phyloP scores from a whole-genome alignment of 2,797 vertebrate species.

The Myotis findleyi region DNA sequence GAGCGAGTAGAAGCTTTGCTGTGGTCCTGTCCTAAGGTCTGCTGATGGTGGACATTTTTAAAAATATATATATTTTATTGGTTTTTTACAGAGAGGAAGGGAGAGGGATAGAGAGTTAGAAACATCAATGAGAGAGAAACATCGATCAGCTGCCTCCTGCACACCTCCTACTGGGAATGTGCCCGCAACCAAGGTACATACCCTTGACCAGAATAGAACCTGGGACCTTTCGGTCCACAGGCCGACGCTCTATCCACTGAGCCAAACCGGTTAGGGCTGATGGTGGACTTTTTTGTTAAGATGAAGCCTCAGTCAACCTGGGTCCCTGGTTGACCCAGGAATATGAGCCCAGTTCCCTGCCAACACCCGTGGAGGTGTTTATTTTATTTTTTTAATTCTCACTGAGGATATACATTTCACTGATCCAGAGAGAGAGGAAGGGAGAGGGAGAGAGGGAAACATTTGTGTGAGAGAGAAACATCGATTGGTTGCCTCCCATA shows the following conservation, averaged over 20 bases:
- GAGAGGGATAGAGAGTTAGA: too few species aligned
- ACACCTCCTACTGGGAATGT: too few species aligned
- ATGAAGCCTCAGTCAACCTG: not conserved
- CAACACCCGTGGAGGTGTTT: not conserved
- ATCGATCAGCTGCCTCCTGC: too few species aligned
- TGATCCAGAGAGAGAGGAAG: not conserved
- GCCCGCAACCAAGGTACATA: too few species aligned
- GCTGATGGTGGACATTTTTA: not conserved
- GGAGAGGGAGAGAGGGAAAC: not conserved
- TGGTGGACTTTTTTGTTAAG: not conserved
- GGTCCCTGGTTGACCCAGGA: not conserved
- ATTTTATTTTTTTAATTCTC: not conserved
- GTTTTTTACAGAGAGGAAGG: too few species aligned
- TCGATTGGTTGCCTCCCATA: not conserved
- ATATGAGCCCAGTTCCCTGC: not conserved
- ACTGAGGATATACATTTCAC: too few species aligned
- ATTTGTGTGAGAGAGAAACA: not conserved
- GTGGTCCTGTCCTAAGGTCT: not conserved
- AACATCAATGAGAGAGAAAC: too few species aligned
- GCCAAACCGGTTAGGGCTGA: too few species aligned
- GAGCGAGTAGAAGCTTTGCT: not conserved
- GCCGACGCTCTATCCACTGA: too few species aligned
- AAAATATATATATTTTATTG: too few species aligned
- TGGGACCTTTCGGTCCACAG: too few species aligned
- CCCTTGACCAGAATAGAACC: too few species aligned